Base-by-base conservation (phyloP, 2,113 vertebrate genomes). In the Miniopterus natalensis region DNA sequence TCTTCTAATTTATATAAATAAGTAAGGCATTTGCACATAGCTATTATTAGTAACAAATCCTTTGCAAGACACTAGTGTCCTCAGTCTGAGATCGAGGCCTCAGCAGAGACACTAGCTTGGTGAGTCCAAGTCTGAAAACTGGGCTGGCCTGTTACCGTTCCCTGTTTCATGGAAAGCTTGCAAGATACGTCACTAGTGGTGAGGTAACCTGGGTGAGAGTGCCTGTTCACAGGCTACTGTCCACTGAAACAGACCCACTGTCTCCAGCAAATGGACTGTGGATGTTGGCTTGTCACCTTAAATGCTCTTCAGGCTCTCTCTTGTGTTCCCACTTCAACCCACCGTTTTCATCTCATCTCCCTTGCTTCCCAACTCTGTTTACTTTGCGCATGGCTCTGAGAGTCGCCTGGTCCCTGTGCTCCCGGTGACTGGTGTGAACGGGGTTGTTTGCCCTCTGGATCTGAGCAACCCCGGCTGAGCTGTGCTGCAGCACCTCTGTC, bases 361-460 rank as follows among this genome's bases (percentile, higher is more conserved):
- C 9, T 86, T 8, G 8, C 25, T 84, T 27, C 55, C 51, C 57
- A 70, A 1, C 4, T 12, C 11, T 20, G 36, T 40, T 61, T 73
- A 29, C 70, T 96, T n/a, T 53, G 45, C 36, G 10, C n/a, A 6
- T 66, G 78, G 49, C 36, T 87, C 36, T 47, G 20, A 17, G 59
- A 12, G 17, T 23, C 36, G 12, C 17, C 0, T 45, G 45, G 14
- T 59, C n/a, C 23, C 23, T 2, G 8, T 49, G 51, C 13, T 68
- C 55, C 55, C n/a, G 12, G 0, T 2, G 53, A 59, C 2, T 18
- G 14, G 23, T 47, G n/a, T 6, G 36, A 66, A 70, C 0, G 0
- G 6, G 12, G 5, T 80, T 40, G 8, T 29, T 75, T 20, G 23
- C 20, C 5, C 25, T 70, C 77, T 94, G 94, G 51, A 47, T 65